Conservation (phyloP, 1,140 invertebrate species). For the Muscidifurax raptorellus region DNA sequence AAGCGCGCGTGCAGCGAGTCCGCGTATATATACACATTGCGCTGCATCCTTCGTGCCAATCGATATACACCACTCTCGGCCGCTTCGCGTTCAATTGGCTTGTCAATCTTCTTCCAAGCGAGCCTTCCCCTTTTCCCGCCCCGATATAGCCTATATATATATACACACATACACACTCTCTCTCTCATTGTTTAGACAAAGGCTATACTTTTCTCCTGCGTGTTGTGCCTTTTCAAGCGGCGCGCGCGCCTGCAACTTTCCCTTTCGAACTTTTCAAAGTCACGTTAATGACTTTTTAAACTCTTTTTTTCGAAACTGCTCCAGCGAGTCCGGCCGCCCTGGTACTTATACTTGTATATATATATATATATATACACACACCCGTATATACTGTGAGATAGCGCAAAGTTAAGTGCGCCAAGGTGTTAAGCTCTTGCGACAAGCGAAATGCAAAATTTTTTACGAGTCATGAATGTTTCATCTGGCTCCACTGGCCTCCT, state of each 20-base stretch:
- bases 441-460: background rate
- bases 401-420: background rate
- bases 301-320: background rate
- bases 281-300: background rate
- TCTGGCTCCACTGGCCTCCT: background rate
- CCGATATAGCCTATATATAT: too few relatives aligned
- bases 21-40: too few relatives aligned
- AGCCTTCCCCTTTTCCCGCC: background rate
- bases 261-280: background rate
- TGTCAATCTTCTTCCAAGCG: background rate
- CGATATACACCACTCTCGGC: background rate
- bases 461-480: slow-evolving; percentile 18
- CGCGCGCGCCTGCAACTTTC: background rate
- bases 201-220: background rate
- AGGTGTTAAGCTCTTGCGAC: background rate
- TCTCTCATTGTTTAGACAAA: too few relatives aligned
- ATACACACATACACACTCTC: too few relatives aligned
- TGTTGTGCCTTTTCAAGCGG: background rate
- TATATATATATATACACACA: too few relatives aligned
- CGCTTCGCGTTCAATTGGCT: background rate
- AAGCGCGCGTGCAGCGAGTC: too few relatives aligned
- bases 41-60: background rate
- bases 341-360: too few relatives aligned
- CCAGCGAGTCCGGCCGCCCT: too few relatives aligned
- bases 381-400: too few relatives aligned